These are phyloP conservation scores for Amyelois transitella DNA, from an alignment of 1,140 invertebrate species.

Conservation along the genomic window DNA sequence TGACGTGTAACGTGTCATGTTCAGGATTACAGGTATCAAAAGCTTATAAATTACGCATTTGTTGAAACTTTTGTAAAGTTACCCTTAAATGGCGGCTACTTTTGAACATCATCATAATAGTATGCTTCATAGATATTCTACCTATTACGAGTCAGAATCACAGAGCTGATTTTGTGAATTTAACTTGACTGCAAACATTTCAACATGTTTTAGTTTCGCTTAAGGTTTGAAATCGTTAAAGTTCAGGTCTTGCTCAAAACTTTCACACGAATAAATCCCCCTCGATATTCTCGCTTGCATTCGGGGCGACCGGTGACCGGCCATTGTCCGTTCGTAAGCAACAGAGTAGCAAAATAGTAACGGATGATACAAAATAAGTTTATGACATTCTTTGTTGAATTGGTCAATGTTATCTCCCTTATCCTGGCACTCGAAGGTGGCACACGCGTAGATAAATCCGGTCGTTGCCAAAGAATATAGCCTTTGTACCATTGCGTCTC, in stretches of 20 bases:
- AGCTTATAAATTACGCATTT: not conserved
- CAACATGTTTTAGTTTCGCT: too few species aligned
- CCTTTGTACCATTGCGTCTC: constrained; percentile 34
- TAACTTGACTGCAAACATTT: too few species aligned
- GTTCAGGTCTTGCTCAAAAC: too few species aligned
- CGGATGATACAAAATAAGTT: constrained; percentile 62
- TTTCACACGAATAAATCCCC: not conserved
- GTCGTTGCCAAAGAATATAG: constrained; percentile 7
- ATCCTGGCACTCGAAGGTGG: constrained; percentile 40
- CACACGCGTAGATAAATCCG: constrained; percentile 47
- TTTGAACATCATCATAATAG: too few species aligned
- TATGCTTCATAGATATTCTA: too few species aligned
- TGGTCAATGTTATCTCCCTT: constrained; percentile 57
- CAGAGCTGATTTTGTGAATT: too few species aligned
- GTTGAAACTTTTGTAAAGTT: too few species aligned
- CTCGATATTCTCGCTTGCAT: not conserved
- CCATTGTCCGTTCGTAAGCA: constrained; percentile 9
- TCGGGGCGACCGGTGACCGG: not conserved
- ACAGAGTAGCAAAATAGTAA: constrained; percentile 48
- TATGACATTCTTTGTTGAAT: constrained; percentile 53
- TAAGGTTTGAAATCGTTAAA: too few species aligned
- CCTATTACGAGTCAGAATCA: not conserved
- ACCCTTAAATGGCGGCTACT: too few species aligned
- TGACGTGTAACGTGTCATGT: not conserved
- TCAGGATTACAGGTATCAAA: not conserved